Percentiles rank a stretch among this genome's conserved stretches.
Conservation (phyloP, 2,888 invertebrate genomes). For the Sepiola atlantica region DNA sequence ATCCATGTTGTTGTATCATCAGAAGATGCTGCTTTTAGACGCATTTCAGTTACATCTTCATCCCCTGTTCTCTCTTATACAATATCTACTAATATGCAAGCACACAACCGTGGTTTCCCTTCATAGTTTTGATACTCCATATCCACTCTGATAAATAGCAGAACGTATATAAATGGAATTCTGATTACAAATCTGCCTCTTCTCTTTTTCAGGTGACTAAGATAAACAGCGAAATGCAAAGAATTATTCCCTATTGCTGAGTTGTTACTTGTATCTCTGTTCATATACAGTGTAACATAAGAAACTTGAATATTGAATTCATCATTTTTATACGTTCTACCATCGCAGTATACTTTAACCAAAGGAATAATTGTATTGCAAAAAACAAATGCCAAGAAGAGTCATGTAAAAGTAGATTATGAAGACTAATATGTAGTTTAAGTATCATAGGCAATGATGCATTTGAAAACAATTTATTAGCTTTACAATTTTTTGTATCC, state of each 20-base stretch:
- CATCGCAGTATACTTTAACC: not conserved
- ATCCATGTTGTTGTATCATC: not conserved
- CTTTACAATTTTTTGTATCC: too few species aligned
- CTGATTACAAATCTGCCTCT: not conserved
- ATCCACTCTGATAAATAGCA: conserved; percentile 8
- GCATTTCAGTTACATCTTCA: not conserved
- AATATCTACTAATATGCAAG: conserved; percentile 19
- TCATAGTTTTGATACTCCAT: not conserved
- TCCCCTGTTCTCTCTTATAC: not conserved
- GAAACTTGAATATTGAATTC: not conserved
- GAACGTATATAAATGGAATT: conserved; percentile 20
- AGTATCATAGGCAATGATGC: not conserved
- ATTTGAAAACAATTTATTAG: too few species aligned
- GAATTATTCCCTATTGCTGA: conserved; percentile 8
- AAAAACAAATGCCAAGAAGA: not conserved
- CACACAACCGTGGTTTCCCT: not conserved
- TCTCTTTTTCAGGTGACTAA: not conserved
- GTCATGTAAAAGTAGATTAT: not conserved
- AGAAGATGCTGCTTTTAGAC: conserved; percentile 2
- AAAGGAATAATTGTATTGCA: not conserved
- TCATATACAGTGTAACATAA: not conserved
- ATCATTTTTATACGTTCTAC: not conserved
- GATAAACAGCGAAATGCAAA: not conserved
- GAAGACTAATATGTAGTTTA: not conserved
- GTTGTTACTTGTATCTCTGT: not conserved